A percentile compares a stretch with the other conserved stretches of the same genome.
phyloP scores from a whole-genome alignment of 2,113 vertebrate genomes.

The Butastur rufipennis region DNA sequence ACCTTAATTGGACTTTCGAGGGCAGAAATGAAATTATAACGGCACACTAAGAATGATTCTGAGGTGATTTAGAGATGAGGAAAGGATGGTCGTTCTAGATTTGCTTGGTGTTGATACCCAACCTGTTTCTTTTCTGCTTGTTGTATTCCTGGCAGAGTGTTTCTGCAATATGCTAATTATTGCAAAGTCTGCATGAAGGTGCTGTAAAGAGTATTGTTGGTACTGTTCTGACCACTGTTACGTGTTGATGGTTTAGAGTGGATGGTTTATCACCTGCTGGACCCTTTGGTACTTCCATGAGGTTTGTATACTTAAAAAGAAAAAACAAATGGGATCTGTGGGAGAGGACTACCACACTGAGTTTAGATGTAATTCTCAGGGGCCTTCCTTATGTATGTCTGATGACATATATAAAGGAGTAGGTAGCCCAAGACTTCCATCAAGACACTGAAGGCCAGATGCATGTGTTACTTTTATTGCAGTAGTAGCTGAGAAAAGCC shows the following conservation, averaged over 20 bases:
- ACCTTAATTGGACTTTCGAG: neutral
- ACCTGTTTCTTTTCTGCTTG: neutral
- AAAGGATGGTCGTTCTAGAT: neutral
- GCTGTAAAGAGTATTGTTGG: neutral
- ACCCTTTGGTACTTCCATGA: neutral
- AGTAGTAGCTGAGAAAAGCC: neutral
- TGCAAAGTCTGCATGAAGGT: neutral
- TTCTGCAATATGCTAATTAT: neutral
- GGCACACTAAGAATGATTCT: neutral
- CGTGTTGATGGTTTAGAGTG: neutral
- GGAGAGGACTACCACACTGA: neutral
- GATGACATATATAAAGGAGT: neutral
- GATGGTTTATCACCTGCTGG: neutral
- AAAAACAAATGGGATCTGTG: neutral
- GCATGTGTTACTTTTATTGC: neutral
- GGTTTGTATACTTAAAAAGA: neutral
- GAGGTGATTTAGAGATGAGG: neutral
- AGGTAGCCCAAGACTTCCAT: neutral
- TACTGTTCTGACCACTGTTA: neutral
- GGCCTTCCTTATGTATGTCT: neutral
- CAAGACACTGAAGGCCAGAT: neutral
- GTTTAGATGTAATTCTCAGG: neutral
- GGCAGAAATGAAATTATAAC: neutral
- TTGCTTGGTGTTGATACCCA: neutral
- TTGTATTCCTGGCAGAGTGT: neutral